Evolutionary conservation across 1,140 invertebrate genomes (phyloP).

Genomic region (Psilanteris sp.): DNA sequence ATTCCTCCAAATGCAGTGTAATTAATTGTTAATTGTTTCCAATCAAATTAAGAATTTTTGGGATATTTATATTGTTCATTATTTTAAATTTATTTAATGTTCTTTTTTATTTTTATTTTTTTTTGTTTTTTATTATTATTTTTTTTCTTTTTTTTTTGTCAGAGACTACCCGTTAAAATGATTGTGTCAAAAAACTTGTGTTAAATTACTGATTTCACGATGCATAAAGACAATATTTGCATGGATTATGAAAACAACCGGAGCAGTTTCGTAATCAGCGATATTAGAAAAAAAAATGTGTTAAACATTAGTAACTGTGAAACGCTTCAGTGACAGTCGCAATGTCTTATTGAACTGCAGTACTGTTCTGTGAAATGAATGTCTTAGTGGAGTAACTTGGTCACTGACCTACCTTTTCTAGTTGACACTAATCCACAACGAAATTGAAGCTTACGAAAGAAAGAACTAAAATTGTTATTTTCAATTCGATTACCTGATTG

Average conservation of each 20-base stretch:
- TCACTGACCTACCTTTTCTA: conserved; percentile 47
- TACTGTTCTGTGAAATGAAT: conserved; percentile 57
- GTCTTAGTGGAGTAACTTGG: conserved; percentile 57
- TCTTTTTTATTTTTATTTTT: too few relatives aligned
- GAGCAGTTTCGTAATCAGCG: conserved; percentile 31
- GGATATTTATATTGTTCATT: too few relatives aligned
- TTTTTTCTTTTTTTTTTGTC: too few relatives aligned
- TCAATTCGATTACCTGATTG: conserved; percentile 58
- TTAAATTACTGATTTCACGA: too few relatives aligned
- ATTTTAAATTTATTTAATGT: too few relatives aligned
- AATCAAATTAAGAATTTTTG: too few relatives aligned
- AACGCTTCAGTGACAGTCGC: conserved; percentile 58
- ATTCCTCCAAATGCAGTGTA: too few relatives aligned
- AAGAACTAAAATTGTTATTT: conserved; percentile 60
- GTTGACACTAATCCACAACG: conserved; percentile 56
- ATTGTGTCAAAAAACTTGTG: too few relatives aligned
- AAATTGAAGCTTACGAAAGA: conserved; percentile 64
- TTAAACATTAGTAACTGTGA: conserved; percentile 50
- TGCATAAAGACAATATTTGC: conserved; percentile 30
- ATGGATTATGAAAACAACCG: conserved; percentile 32
- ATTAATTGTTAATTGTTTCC: too few relatives aligned
- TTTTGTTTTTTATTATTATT: too few relatives aligned
- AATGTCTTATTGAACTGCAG: conserved; percentile 54
- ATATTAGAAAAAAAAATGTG: conserved; percentile 45
- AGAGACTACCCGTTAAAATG: too few relatives aligned